These are phyloP conservation scores for Watersipora subatra DNA, from an alignment of 1,140 invertebrate genomes.

Conservation along the genomic window DNA sequence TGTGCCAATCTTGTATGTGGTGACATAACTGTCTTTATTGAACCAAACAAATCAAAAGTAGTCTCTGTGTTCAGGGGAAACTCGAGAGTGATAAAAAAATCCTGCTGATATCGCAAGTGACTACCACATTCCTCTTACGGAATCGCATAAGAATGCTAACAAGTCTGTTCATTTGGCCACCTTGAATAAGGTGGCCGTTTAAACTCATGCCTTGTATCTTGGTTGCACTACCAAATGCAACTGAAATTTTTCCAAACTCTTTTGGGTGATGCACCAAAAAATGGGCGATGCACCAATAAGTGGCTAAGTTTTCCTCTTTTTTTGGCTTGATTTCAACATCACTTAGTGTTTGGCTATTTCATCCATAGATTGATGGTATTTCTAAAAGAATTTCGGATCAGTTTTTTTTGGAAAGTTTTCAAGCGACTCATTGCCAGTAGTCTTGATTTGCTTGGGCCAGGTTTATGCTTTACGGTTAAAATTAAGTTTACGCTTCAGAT, in stretches of 20 bases:
- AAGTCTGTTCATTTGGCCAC: not conserved
- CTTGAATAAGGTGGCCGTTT: conserved; percentile 1
- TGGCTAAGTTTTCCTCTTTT: not conserved
- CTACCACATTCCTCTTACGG: conserved; percentile 5
- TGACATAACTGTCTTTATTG: not conserved
- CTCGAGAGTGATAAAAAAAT: conserved; percentile 9
- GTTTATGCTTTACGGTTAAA: not conserved
- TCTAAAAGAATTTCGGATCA: not conserved
- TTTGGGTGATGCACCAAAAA: not conserved
- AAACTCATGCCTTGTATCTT: not conserved
- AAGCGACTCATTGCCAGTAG: not conserved
- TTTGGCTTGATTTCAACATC: not conserved
- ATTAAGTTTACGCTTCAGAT: too few relatives aligned
- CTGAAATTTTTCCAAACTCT: not conserved
- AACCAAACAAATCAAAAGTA: conserved; percentile 8
- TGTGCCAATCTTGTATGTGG: conserved; percentile 16
- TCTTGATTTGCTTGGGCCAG: not conserved
- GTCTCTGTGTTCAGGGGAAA: conserved; percentile 1
- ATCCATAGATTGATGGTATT: not conserved
- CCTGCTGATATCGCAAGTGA: conserved; percentile 5
- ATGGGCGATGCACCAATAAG: not conserved
- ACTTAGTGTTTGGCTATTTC: too few relatives aligned
- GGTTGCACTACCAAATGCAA: conserved; percentile 2
- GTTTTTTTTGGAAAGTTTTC: not conserved
- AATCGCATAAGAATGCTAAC: conserved; percentile 7